Percentiles rank a stretch among this genome's conserved stretches.
phyloP scores from a whole-genome alignment of 2,888 invertebrate species.

The Eupithecia dodoneata region DNA sequence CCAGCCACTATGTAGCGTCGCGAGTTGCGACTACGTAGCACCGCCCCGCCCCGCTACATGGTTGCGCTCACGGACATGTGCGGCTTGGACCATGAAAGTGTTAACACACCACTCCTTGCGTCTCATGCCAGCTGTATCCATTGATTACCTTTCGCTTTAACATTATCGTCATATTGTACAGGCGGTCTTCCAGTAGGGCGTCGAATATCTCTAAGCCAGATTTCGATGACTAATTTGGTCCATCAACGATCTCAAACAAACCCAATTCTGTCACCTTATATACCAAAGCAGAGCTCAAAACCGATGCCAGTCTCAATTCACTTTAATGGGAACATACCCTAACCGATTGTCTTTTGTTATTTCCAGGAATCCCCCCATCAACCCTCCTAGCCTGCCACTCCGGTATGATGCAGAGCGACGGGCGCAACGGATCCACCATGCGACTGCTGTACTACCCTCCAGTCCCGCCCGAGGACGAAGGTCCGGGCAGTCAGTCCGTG shows the following conservation, averaged over 20 bases:
- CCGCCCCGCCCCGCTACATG: too few species aligned
- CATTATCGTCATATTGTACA: neutral
- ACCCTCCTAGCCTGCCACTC: constrained; percentile 87
- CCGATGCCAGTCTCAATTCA: neutral
- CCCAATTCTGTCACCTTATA: neutral
- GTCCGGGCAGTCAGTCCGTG: constrained; percentile 68
- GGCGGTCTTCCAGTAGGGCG: neutral
- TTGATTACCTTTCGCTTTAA: neutral
- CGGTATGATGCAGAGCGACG: constrained; percentile 86
- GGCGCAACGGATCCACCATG: constrained; percentile 87
- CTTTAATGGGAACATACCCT: neutral
- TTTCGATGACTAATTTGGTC: neutral
- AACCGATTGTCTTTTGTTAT: neutral
- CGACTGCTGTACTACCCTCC: constrained; percentile 90
- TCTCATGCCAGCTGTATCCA: neutral
- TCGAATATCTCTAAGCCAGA: neutral
- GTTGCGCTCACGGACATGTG: too few species aligned
- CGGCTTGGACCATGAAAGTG: too few species aligned
- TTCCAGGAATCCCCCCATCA: constrained; percentile 83
- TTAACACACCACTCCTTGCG: neutral
- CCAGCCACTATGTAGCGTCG: too few species aligned
- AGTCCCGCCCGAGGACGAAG: constrained; percentile 84
- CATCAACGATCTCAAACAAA: neutral
- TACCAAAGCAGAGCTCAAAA: neutral
- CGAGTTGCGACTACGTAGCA: too few species aligned